Evolutionary conservation across 2,888 invertebrate genomes (phyloP).

Genomic region (Drosophila mimica): DNA sequence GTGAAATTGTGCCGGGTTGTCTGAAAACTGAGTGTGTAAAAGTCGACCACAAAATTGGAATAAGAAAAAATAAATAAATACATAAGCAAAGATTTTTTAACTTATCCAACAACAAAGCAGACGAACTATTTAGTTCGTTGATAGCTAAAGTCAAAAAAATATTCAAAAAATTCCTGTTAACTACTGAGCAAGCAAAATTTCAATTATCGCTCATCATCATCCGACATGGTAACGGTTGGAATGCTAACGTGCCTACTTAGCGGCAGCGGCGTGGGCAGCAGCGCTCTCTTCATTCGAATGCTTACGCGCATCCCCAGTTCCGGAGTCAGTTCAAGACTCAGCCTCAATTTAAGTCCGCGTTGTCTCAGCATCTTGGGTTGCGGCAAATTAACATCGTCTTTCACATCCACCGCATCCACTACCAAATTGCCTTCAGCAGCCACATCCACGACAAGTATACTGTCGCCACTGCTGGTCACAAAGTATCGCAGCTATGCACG

Average conservation of each 20-base stretch:
- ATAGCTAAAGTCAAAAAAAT: conserved; percentile 22
- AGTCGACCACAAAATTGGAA: conserved; percentile 18
- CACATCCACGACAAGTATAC: conserved; percentile 21
- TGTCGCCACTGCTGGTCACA: conserved; percentile 41
- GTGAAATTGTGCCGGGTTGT: conserved; percentile 57
- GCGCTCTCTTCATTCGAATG: conserved; percentile 30
- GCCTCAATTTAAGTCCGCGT: conserved; percentile 29
- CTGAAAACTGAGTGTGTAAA: conserved; percentile 47
- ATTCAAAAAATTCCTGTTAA: conserved; percentile 21
- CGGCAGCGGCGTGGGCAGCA: conserved; percentile 11
- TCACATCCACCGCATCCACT: conserved; percentile 7
- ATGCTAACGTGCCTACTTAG: conserved; percentile 41
- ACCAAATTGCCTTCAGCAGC: conserved; percentile 23
- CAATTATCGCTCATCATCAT: conserved; percentile 5
- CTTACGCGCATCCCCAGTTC: conserved; percentile 21
- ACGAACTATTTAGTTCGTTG: conserved; percentile 32
- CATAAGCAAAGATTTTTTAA: conserved; percentile 15
- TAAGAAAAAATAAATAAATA: conserved; percentile 12
- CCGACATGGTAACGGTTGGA: conserved; percentile 51
- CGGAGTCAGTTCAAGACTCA: conserved; percentile 12
- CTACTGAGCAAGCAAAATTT: conserved; percentile 9
- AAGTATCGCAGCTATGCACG: conserved; percentile 50
- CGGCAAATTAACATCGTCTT: conserved; percentile 10
- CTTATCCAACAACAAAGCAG: conserved; percentile 17
- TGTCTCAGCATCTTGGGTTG: conserved; percentile 41